These are phyloP conservation scores for Drosophila persimilis DNA, from an alignment of 1,140 invertebrate species.

Conservation along the genomic window DNA sequence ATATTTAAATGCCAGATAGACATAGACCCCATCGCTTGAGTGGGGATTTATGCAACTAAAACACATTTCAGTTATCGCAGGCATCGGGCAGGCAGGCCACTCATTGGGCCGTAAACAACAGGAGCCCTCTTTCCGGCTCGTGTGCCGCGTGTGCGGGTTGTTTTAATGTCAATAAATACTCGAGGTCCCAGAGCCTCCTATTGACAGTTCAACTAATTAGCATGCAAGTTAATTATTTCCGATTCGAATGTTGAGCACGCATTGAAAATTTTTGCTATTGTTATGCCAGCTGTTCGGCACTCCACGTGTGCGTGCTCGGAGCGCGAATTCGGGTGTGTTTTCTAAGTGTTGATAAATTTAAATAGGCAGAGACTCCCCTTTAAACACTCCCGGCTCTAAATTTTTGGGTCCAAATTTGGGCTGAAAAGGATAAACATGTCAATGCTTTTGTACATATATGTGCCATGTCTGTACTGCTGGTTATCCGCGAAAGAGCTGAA, in stretches of 20 bases:
- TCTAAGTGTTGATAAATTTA: conserved; percentile 35
- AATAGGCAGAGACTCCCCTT: not conserved
- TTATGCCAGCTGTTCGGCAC: conserved; percentile 35
- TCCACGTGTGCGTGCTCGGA: conserved; percentile 15
- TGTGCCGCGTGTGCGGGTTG: conserved; percentile 2
- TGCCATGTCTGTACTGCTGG: conserved; percentile 18
- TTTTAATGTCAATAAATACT: conserved; percentile 67
- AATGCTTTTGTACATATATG: not conserved
- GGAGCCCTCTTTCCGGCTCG: conserved; percentile 1
- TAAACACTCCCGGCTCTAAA: too few relatives aligned
- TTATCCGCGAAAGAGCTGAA: not conserved
- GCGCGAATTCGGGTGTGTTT: conserved; percentile 6
- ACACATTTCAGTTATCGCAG: conserved; percentile 49
- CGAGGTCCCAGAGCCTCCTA: conserved; percentile 38
- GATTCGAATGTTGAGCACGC: conserved; percentile 53
- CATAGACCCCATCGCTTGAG: conserved; percentile 32
- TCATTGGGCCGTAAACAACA: conserved; percentile 47
- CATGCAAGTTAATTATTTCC: conserved; percentile 78
- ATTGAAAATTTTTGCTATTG: conserved; percentile 54
- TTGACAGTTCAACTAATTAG: conserved; percentile 79
- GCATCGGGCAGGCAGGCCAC: conserved; percentile 4
- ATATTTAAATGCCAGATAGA: conserved; percentile 53
- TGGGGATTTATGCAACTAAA: conserved; percentile 54
- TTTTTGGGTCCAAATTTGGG: too few relatives aligned
- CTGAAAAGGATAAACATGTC: not conserved